Base-by-base conservation (phyloP, 2,888 invertebrate genomes). In the Odontocerum albicorne region DNA sequence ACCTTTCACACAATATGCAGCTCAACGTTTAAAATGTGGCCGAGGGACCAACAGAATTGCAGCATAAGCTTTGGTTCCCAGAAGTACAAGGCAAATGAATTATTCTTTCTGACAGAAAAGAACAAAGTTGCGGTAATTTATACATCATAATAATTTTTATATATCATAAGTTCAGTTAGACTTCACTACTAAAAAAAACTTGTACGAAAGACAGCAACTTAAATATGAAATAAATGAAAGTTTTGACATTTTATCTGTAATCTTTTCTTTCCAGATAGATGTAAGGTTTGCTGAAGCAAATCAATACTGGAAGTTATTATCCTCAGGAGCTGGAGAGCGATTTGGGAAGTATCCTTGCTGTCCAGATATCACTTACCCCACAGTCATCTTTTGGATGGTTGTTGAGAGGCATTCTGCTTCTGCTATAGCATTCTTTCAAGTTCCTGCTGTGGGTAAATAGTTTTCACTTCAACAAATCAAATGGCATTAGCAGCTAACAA, bases 21-120 rank as follows among this genome's bases (percentile, higher is more conserved):
- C 42, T 75, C 84, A 1, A 72, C 83, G 52, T 71, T 82, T 33
- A 71, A 71, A 2, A 73, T 74, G 44, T 88, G 85, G 83, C 88
- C 88, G 0, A 86, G 81, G 63, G 87, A 88, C 65, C 66, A 65
- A 10, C 87, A 87, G 67, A 81, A 80, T 55, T 88, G 88, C 66
- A 74, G 77, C 1, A 61, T 88, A 22, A 76, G 73, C 32, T 79
- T 86, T 60, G 87, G 86, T 8, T 84, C 86, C 0, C 87, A 86
- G 87, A 75, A 81, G 64, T 80, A 85, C 62, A 77, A 77, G 3
- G 85, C 83, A 1, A 83, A 85, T 67, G 84, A 86, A 66, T 69
- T 87, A 0, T 77, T 82, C 63, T 78, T 74, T 49, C 74, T 70
- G 49, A 79, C 68, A 62, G 55, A 10, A 32, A 60, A 4, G 12